A percentile compares a stretch with the other conserved stretches of the same genome.
phyloP scores from a whole-genome alignment of 2,113 vertebrate genomes.

The Toxotes chatareus region DNA sequence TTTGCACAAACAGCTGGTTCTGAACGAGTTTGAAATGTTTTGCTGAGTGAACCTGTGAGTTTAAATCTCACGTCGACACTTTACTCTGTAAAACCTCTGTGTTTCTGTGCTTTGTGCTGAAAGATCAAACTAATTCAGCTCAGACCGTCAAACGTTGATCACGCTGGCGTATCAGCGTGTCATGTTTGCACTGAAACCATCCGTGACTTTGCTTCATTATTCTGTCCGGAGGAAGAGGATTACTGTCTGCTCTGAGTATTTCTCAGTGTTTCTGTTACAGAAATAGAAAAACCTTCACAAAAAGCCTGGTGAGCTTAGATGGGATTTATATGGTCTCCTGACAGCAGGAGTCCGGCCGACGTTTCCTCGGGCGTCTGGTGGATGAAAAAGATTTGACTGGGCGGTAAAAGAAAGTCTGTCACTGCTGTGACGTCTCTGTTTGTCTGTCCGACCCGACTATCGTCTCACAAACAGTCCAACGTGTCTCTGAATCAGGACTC shows the following conservation, averaged over 20 bases:
- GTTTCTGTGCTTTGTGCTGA: not conserved
- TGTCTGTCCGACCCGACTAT: not conserved
- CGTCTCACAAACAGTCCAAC: no score
- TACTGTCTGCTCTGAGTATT: not conserved
- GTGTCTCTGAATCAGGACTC: not conserved
- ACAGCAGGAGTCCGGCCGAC: conserved; percentile 17
- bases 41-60: no score
- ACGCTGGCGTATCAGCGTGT: accelerated
- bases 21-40: no score
- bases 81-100: no score
- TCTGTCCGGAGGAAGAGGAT: conserved; percentile 12
- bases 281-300: conserved; percentile 13
- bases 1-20: no score
- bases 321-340: conserved; percentile 37
- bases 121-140: not conserved
- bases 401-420: not conserved
- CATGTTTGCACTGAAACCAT: not conserved
- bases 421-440: not conserved
- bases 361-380: conserved; percentile 10
- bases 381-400: not conserved
- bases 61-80: no score
- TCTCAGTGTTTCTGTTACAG: conserved; percentile 11
- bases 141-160: not conserved
- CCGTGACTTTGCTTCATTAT: not conserved
- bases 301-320: conserved; percentile 37